phyloP scores from a whole-genome alignment of 2,797 vertebrate species.

The Cryptoprocta ferox region DNA sequence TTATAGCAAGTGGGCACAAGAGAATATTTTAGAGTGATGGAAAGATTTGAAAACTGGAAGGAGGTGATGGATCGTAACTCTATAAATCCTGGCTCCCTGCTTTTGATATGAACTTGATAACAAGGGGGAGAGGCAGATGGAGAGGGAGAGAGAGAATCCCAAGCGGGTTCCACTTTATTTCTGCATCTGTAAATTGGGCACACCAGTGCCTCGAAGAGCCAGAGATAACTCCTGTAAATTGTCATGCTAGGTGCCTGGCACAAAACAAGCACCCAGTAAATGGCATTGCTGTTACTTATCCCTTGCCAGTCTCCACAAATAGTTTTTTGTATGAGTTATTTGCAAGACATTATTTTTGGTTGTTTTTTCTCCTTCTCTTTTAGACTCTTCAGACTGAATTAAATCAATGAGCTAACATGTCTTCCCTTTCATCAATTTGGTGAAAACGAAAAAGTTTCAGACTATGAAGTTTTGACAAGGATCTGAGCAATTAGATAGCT shows the following conservation, averaged over 20 bases:
- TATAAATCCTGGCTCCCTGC: background rate
- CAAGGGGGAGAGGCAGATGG: too few species aligned
- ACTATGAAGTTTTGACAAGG: constrained; percentile 27
- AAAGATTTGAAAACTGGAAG: background rate
- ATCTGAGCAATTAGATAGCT: constrained; percentile 23
- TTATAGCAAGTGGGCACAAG: background rate
- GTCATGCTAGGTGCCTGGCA: background rate
- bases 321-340: background rate
- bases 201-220: fast-evolving
- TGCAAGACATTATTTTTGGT: background rate
- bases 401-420: background rate
- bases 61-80: background rate
- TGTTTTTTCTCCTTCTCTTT: too few species aligned
- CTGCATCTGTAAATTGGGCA: background rate
- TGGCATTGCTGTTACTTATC: background rate
- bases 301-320: background rate
- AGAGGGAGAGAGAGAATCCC: too few species aligned
- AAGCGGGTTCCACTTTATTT: background rate
- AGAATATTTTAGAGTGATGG: background rate
- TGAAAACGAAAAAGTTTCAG: constrained; percentile 22
- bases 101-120: background rate
- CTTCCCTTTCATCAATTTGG: background rate
- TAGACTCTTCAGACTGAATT: background rate
- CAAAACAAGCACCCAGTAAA: background rate
- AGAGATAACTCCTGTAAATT: background rate